Evolutionary conservation across 2,113 vertebrate species (phyloP).

Genomic region (Addax nasomaculatus): DNA sequence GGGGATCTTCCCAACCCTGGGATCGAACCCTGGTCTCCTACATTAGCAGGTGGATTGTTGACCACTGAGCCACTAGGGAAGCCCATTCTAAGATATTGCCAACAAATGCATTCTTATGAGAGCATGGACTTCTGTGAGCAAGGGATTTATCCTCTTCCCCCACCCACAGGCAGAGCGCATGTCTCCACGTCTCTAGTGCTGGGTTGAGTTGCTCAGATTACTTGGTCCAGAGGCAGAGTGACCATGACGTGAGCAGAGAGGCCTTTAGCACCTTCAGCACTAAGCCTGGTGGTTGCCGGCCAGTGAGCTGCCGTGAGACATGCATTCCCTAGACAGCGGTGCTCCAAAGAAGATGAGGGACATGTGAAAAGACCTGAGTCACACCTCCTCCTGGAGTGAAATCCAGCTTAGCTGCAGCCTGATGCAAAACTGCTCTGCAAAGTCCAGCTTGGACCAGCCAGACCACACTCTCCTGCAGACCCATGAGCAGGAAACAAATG

Average conservation of each 20-base stretch:
- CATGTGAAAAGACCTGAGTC: background rate
- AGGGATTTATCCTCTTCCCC: background rate
- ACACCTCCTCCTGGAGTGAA: background rate
- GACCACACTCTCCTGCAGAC: background rate
- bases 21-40: background rate
- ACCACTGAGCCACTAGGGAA: background rate
- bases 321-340: rapidly evolving
- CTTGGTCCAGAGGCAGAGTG: background rate
- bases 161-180: background rate
- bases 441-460: background rate
- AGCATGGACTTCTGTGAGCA: background rate
- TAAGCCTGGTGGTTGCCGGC: too few species aligned
- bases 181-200: background rate
- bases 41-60: background rate
- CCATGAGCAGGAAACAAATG: background rate
- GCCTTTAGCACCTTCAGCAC: background rate
- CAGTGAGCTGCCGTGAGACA: background rate
- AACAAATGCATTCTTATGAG: background rate
- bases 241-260: background rate
- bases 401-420: background rate
- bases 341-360: background rate
- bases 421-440: background rate
- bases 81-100: background rate
- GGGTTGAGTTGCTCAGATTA: background rate
- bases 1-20: background rate